Percentiles rank a stretch among this genome's conserved stretches.
These are phyloP conservation scores for Heterohyrax brucei DNA, from an alignment of 2,797 vertebrate species.

Conservation along the genomic window DNA sequence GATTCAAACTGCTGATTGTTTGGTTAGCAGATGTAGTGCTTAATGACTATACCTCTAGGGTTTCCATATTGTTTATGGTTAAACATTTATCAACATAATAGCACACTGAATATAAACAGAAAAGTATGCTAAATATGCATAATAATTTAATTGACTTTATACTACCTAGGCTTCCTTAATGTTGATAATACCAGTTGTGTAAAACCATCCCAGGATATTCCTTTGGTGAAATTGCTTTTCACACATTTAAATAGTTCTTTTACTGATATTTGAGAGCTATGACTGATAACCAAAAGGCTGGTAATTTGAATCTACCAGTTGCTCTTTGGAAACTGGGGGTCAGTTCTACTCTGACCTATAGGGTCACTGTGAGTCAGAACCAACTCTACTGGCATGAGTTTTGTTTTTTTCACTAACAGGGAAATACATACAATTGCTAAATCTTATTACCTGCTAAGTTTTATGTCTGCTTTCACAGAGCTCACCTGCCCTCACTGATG, in stretches of 20 bases:
- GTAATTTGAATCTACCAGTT: too few species aligned
- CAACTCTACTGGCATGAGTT: too few species aligned
- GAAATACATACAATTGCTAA: not conserved
- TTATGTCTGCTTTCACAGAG: conserved; percentile 17
- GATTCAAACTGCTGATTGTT: too few species aligned
- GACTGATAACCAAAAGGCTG: too few species aligned
- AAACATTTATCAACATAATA: not conserved
- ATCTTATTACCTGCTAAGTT: not conserved
- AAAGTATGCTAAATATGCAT: not conserved
- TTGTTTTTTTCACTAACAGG: not conserved
- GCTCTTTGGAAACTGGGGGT: too few species aligned
- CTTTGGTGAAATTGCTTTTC: conserved; percentile 23
- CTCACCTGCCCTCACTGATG: conserved; percentile 22
- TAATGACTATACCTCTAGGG: too few species aligned
- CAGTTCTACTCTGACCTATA: too few species aligned
- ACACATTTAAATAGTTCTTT: conserved; percentile 37
- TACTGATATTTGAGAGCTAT: not conserved
- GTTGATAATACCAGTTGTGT: not conserved
- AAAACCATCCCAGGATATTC: not conserved
- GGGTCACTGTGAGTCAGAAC: too few species aligned
- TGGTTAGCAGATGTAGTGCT: too few species aligned
- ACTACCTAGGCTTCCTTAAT: not conserved
- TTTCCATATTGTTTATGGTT: not conserved
- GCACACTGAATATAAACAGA: not conserved
- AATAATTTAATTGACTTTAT: not conserved